A percentile compares a stretch with the other conserved stretches of the same genome.
These are phyloP conservation scores for Diploscapter pachys DNA, from an alignment of 1,140 invertebrate genomes.

Conservation along the genomic window DNA sequence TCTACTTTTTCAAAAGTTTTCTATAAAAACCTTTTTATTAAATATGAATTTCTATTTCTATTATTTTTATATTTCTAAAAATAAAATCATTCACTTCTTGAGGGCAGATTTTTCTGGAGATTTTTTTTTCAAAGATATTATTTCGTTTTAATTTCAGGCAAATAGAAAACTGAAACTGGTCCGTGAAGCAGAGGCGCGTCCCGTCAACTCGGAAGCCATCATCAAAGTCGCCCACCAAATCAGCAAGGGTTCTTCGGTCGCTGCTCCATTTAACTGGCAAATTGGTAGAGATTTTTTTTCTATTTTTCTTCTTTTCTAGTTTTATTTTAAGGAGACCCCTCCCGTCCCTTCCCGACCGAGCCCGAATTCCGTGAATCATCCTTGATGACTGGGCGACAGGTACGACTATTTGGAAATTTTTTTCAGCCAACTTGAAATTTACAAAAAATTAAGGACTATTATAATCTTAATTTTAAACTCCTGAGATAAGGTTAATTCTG, in stretches of 20 bases:
- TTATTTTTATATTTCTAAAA: no score
- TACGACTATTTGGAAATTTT: no score
- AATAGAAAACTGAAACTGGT: conserved; percentile 18
- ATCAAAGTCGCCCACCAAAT: conserved; percentile 27
- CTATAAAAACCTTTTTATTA: no score
- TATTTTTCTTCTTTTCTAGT: no score
- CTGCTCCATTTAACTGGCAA: conserved; percentile 14
- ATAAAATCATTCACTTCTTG: no score
- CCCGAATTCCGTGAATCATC: conserved; percentile 16
- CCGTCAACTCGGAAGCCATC: conserved; percentile 18
- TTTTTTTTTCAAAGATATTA: background rate
- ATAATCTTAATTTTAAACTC: no score
- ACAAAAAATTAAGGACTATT: no score
- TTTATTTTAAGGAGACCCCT: conserved; percentile 5
- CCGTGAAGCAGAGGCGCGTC: conserved; percentile 8
- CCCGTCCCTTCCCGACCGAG: conserved; percentile 21
- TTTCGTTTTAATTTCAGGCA: conserved; percentile 10
- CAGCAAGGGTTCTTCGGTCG: conserved; percentile 15
- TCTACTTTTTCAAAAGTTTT: no score
- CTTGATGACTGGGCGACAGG: background rate
- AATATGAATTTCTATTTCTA: no score
- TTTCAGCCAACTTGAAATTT: no score
- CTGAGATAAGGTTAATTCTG: no score
- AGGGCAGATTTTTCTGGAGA: no score
- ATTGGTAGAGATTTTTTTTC: background rate